Percentiles rank a stretch among this genome's conserved stretches.
Conservation (phyloP, 2,888 invertebrate genomes). For the Epinotia ramella region DNA sequence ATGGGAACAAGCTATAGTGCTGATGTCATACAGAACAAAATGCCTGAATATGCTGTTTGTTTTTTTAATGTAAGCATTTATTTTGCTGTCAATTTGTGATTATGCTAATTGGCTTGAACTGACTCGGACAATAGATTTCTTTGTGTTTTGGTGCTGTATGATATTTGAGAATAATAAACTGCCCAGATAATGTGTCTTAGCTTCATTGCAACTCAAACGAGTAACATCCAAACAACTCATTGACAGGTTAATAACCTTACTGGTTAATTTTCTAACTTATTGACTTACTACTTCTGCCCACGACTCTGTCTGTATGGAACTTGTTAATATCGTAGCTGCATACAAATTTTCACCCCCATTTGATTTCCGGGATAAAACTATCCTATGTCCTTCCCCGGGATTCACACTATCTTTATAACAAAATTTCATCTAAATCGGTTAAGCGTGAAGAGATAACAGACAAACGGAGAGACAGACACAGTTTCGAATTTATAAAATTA, state of each 20-base stretch:
- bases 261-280: background rate
- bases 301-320: no score
- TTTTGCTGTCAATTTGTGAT: slow-evolving; percentile 18
- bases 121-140: background rate
- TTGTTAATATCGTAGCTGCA: no score
- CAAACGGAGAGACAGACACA: no score
- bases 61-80: slow-evolving; percentile 23
- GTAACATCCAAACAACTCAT: background rate
- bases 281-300: background rate
- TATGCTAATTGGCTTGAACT: slow-evolving; percentile 29
- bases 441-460: no score
- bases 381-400: no score
- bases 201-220: background rate
- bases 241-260: background rate
- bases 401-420: no score
- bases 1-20: slow-evolving; percentile 17
- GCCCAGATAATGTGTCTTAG: background rate
- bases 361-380: no score
- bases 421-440: no score
- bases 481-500: no score
- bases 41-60: slow-evolving; percentile 19
- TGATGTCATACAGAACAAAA: slow-evolving; percentile 25
- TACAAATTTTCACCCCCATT: no score
- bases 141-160: background rate
- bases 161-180: background rate